phyloP scores from a whole-genome alignment of 2,113 vertebrate genomes.

The Pipa parva region DNA sequence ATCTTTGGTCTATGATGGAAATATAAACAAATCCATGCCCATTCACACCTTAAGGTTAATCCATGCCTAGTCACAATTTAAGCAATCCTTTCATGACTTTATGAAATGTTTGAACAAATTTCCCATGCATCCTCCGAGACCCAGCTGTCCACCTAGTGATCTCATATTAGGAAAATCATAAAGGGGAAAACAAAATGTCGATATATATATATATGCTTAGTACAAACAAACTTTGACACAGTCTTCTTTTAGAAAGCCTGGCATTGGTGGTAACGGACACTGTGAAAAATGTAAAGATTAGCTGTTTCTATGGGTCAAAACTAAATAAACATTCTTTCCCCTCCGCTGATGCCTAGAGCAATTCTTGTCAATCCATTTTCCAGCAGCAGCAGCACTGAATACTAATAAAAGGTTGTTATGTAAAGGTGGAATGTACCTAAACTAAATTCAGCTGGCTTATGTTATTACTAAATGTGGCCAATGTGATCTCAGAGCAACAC shows the following conservation, averaged over 20 bases:
- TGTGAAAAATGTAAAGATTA: neutral
- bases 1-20: neutral
- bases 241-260: neutral
- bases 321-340: constrained; percentile 1
- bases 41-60: neutral
- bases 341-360: neutral
- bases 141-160: too few species aligned
- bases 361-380: neutral
- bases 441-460: neutral
- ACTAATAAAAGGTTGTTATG: neutral
- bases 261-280: neutral
- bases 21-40: neutral
- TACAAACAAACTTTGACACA: neutral
- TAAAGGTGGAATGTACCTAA: neutral
- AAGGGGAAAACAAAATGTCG: too few species aligned
- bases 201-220: too few species aligned
- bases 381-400: neutral
- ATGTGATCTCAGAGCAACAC: neutral
- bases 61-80: neutral
- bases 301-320: neutral
- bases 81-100: neutral
- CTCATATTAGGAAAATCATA: too few species aligned
- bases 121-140: too few species aligned
- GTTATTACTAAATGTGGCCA: too few species aligned
- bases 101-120: neutral